These are phyloP conservation scores for Halictus rubicundus DNA, from an alignment of 1,140 invertebrate species.

Conservation along the genomic window DNA sequence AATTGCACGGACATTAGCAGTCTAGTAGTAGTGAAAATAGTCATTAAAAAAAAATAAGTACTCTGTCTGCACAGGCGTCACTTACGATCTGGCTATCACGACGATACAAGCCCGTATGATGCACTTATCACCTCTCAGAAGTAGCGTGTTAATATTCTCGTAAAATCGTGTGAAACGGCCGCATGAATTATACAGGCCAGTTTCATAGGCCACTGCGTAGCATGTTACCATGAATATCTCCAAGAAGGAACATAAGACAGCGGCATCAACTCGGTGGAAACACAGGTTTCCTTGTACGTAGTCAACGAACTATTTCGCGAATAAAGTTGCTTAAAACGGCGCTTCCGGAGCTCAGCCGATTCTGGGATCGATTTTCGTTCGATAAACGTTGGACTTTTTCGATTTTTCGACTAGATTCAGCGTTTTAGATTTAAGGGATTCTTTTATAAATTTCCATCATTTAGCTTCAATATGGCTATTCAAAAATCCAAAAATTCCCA, in stretches of 20 bases:
- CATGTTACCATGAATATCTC: slow-evolving; percentile 7
- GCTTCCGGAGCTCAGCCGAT: neutral
- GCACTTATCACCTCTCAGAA: neutral
- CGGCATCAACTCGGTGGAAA: neutral
- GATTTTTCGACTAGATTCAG: too few species aligned
- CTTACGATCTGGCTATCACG: neutral
- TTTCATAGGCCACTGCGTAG: slow-evolving; percentile 1
- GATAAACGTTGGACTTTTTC: too few species aligned
- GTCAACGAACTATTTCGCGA: neutral
- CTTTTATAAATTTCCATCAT: too few species aligned
- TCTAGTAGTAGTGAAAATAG: too few species aligned
- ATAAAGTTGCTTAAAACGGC: neutral
- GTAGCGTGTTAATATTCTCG: neutral
- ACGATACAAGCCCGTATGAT: neutral
- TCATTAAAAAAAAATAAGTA: neutral
- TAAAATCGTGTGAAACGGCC: neutral
- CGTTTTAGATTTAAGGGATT: too few species aligned
- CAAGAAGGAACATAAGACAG: slow-evolving; percentile 6
- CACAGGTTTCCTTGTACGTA: neutral
- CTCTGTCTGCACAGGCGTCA: neutral
- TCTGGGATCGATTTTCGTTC: too few species aligned
- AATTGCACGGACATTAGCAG: too few species aligned
- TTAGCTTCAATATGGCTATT: too few species aligned
- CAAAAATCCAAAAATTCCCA: too few species aligned
- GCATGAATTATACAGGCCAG: slow-evolving; percentile 10